Base-by-base conservation (phyloP, 1,140 invertebrate genomes). In the Drosophila miranda region DNA sequence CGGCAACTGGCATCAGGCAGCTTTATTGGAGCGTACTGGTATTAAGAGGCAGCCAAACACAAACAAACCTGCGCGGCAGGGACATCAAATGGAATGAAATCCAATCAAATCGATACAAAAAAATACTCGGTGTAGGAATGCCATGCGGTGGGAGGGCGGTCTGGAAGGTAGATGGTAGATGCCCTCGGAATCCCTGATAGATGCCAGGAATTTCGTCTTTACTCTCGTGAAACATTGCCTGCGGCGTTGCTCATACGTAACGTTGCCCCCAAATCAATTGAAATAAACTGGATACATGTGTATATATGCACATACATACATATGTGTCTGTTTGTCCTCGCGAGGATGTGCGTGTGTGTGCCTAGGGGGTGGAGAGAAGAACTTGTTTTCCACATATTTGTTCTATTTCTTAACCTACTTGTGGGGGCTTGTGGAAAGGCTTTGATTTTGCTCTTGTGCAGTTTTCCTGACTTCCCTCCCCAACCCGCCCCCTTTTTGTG, bases 81-180 rank as follows among this genome's bases (percentile, higher is more conserved):
- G 43, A 54, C 69, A 56, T 73, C 59, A 63, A 73, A 73, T 72
- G 70, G 70, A 73, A 82, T 74, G 61, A 78, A 81, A 82, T 82
- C 82, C 78, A 87, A 86, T 86, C 82, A 86, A 86, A 86, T 86
- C 82, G 82, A 86, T 86, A 86, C 82, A 86, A 70, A 58, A 58
- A 81, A 58, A 81, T 68, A 54, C 55, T 71, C 34, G 34, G 51
- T 67, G 72, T 34, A 53, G 44, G 62, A 44, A 49, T 8, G 16
- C 52, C 30, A n/a, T 54, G 28, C n/a, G 43, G n/a, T 9, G 8
- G 0, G 11, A 19, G 55, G 16, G 8, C 5, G 19, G 30, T 38
- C 28, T 26, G 28, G 28, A 28, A 7, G 28, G 28, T 6, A 28
- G 28, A 26, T 51, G 28, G 28, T 6, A 28, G 28, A 26, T 51